Evolutionary conservation across 2,888 invertebrate genomes (phyloP).

Genomic region (Cheilosia soror): DNA sequence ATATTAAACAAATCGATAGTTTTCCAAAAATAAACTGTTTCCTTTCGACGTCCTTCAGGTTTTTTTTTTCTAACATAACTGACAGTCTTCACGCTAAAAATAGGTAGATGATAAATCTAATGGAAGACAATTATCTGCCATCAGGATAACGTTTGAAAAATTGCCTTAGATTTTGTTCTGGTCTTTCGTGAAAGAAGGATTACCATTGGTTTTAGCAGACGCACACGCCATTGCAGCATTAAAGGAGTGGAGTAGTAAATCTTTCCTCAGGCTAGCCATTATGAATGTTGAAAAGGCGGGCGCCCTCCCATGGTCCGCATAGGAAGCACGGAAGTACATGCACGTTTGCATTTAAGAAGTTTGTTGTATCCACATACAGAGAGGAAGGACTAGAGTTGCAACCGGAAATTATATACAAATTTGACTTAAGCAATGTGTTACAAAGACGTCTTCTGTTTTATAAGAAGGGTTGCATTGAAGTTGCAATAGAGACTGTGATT

Average conservation of each 20-base stretch:
- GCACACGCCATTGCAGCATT: conserved; percentile 19
- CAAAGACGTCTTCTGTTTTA: conserved; percentile 1
- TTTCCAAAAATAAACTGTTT: conserved; percentile 34
- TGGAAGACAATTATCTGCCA: conserved; percentile 27
- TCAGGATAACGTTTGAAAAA: conserved; percentile 41
- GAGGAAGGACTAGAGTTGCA: not conserved
- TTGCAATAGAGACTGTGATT: no score
- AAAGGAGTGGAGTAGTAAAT: conserved; percentile 15
- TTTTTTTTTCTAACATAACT: not conserved
- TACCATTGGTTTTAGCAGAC: conserved; percentile 14
- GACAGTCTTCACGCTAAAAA: conserved; percentile 12
- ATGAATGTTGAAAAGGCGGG: not conserved
- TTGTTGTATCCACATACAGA: not conserved
- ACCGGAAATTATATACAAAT: conserved; percentile 30
- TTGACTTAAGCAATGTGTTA: not conserved
- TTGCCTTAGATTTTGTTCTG: conserved; percentile 10
- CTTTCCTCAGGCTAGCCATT: conserved; percentile 1
- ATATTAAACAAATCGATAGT: conserved; percentile 8
- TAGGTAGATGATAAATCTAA: conserved; percentile 4
- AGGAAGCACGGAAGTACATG: conserved; percentile 25
- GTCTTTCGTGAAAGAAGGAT: conserved; percentile 1
- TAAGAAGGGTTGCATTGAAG: not conserved
- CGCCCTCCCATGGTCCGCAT: not conserved
- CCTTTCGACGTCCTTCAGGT: not conserved
- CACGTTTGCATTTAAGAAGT: conserved; percentile 24